phyloP scores from a whole-genome alignment of 2,888 invertebrate species.

The Amphipoea lucens region DNA sequence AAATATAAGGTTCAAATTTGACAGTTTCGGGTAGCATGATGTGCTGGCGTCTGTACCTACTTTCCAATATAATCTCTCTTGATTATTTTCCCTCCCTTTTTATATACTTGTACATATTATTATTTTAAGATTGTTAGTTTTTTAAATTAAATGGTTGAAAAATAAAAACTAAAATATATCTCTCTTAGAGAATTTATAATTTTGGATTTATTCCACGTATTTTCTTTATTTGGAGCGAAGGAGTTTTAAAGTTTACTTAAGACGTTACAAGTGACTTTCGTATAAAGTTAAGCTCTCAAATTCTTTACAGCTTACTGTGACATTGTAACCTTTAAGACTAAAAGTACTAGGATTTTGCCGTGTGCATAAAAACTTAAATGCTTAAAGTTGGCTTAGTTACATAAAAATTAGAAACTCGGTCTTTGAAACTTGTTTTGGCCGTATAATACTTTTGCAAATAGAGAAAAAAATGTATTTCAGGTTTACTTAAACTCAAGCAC shows the following conservation, averaged over 20 bases:
- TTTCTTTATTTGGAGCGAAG: constrained; percentile 1
- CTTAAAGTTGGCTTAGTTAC: background rate
- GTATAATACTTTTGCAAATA: background rate
- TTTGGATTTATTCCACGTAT: background rate
- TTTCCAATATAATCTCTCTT: background rate
- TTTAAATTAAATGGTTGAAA: too few species aligned
- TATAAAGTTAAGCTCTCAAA: constrained; percentile 15
- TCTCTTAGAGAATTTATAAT: background rate
- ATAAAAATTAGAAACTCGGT: background rate
- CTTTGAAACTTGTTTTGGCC: background rate
- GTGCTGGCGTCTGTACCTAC: too few species aligned
- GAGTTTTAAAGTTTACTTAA: constrained; percentile 18
- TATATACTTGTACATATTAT: too few species aligned
- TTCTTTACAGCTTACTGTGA: constrained; percentile 9
- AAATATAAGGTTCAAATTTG: too few species aligned
- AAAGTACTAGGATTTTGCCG: background rate
- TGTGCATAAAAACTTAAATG: background rate
- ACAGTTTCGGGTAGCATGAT: too few species aligned
- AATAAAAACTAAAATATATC: too few species aligned
- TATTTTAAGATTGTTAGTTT: too few species aligned
- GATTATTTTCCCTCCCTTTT: too few species aligned
- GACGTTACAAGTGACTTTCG: constrained; percentile 1
- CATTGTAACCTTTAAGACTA: constrained; percentile 4
- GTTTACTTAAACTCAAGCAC: background rate
- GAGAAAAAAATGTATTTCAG: background rate